phyloP scores from a whole-genome alignment of 2,797 vertebrate species.

The Sebastes steindachneri region DNA sequence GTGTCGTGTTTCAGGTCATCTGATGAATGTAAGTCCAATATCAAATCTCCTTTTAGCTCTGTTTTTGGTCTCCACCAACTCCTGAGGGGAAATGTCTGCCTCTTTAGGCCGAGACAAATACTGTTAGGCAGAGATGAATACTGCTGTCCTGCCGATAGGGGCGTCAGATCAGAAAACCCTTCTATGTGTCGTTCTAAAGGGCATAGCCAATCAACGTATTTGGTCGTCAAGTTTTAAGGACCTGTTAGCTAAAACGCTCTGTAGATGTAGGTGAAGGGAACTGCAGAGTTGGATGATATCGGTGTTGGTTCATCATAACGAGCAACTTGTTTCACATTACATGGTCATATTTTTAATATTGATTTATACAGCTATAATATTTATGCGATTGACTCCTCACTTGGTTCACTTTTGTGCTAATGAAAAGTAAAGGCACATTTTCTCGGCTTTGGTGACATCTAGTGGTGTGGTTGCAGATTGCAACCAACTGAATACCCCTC shows the following conservation, averaged over 20 bases:
- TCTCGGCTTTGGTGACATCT: too few species aligned
- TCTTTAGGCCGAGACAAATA: neutral
- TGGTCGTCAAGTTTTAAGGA: neutral
- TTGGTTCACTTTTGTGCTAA: neutral
- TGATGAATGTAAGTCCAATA: neutral
- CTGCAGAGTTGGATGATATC: neutral
- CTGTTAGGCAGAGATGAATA: neutral
- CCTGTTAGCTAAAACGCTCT: neutral
- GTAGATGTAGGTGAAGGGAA: neutral
- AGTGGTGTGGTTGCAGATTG: too few species aligned
- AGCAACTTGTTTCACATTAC: too few species aligned
- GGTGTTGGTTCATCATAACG: too few species aligned
- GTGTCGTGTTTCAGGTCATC: neutral
- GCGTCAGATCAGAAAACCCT: too few species aligned
- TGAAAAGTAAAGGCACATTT: too few species aligned
- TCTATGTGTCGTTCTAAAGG: neutral
- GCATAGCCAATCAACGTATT: neutral
- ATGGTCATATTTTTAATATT: too few species aligned
- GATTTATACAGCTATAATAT: too few species aligned
- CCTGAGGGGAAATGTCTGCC: neutral
- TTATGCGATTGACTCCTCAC: neutral
- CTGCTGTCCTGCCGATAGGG: neutral
- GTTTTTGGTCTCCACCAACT: neutral
- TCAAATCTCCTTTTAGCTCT: neutral
- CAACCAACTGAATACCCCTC: too few species aligned